phyloP scores from a whole-genome alignment of 2,888 invertebrate genomes.

The Dorcus hopei region DNA sequence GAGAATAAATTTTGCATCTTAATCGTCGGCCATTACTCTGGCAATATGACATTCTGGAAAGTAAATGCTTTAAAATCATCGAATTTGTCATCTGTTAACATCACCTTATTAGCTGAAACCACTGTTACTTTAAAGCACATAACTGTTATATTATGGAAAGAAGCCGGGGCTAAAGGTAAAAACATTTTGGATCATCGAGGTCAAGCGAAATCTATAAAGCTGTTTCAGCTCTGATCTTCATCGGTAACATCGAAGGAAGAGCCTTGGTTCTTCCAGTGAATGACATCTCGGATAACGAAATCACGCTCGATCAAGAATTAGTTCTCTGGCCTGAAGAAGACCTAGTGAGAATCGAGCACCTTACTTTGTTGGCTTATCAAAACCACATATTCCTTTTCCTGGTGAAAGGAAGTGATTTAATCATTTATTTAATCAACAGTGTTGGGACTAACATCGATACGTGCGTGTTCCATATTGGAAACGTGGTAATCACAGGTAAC shows the following conservation, averaged over 20 bases:
- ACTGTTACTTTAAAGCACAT: slow-evolving; percentile 32
- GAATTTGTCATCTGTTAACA: slow-evolving; percentile 20
- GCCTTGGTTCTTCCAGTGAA: slow-evolving; percentile 33
- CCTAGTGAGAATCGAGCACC: slow-evolving; percentile 33
- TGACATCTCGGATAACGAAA: slow-evolving; percentile 27
- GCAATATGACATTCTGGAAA: slow-evolving; percentile 39
- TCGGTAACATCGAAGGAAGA: slow-evolving; percentile 37
- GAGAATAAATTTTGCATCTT: slow-evolving; percentile 28
- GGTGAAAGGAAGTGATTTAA: slow-evolving; percentile 35
- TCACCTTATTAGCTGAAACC: slow-evolving; percentile 33
- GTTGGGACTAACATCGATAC: slow-evolving; percentile 34
- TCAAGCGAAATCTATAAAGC: not conserved
- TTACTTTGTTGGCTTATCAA: slow-evolving; percentile 31
- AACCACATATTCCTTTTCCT: slow-evolving; percentile 32
- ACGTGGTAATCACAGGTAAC: slow-evolving; percentile 39
- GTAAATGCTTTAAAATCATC: slow-evolving; percentile 28
- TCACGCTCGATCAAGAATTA: slow-evolving; percentile 23
- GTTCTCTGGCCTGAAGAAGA: slow-evolving; percentile 33
- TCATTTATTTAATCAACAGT: slow-evolving; percentile 34
- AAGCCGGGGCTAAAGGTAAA: slow-evolving; percentile 28
- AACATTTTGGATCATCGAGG: not conserved
- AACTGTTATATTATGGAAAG: slow-evolving; percentile 36
- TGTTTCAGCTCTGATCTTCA: slow-evolving; percentile 28
- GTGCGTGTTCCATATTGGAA: slow-evolving; percentile 31
- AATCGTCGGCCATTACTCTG: slow-evolving; percentile 40